Percentiles rank a stretch among this genome's conserved stretches.
phyloP scores from a whole-genome alignment of 2,113 vertebrate species.

The Greenwoodochromis staneri region DNA sequence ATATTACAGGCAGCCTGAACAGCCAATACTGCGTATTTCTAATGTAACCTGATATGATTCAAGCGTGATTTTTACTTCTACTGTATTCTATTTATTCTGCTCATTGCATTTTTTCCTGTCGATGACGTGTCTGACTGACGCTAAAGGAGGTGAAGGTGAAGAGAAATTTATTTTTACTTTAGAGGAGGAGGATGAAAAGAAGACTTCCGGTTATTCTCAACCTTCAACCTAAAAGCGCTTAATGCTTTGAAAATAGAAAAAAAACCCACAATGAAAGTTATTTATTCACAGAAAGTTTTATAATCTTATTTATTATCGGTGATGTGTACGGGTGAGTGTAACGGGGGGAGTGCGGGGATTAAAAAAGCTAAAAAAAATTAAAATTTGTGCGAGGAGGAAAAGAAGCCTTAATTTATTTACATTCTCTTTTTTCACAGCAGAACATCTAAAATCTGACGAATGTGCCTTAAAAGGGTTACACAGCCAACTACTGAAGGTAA shows the following conservation, averaged over 20 bases:
- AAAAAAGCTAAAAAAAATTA: background rate
- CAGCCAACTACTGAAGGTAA: background rate
- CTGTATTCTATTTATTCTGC: background rate
- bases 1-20: background rate
- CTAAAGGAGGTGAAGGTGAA: slow-evolving; percentile 14
- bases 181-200: background rate
- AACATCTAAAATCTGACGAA: background rate
- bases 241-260: background rate
- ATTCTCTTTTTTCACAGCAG: background rate
- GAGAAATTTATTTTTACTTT: slow-evolving; percentile 12
- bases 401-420: background rate
- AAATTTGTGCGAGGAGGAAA: background rate
- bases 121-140: slow-evolving; percentile 23
- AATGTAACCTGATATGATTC: background rate
- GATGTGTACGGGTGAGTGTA: background rate
- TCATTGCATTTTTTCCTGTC: background rate
- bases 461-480: background rate
- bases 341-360: background rate
- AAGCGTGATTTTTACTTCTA: background rate
- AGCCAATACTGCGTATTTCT: background rate
- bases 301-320: background rate
- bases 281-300: background rate
- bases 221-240: background rate
- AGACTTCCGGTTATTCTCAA: background rate
- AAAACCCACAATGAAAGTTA: background rate